Evolutionary conservation across 2,888 invertebrate genomes (phyloP), one percentile per base, ranked within the genome.

Genomic region (Meghimatium bilineatum): DNA sequence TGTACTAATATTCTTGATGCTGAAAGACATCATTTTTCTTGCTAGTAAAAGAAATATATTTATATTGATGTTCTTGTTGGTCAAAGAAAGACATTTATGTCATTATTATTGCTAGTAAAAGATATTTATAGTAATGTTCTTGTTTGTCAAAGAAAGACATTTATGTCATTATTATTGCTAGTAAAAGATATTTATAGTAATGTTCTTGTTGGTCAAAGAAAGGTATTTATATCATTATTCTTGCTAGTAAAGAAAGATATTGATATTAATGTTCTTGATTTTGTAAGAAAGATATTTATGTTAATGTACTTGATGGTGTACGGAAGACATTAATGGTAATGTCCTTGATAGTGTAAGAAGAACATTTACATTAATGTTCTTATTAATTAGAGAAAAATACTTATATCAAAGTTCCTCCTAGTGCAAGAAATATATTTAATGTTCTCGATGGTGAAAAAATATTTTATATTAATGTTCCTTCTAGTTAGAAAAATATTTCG

Each of bases 1-100:
- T n/a, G n/a, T n/a, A n/a, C n/a, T n/a, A n/a, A n/a, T n/a, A n/a
- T n/a, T n/a, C n/a, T n/a, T n/a, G n/a, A n/a, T n/a, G n/a, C n/a
- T n/a, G n/a, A n/a, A n/a, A n/a, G n/a, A n/a, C n/a, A n/a, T n/a
- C n/a, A n/a, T n/a, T n/a, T n/a, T n/a, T n/a, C n/a, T 97, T 89
- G 95, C 96, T 20, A 92, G 87, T 87, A 95, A 97, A 82, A 95
- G 95, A 0, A 52, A 10, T 1, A 36, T 14, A 78, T 52, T 17
- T 44, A 44, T 5, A 44, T 97, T 93, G 97, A 97, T 92, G 96
- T 96, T 90, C 96, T 97, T 89, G 95, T 96, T 20, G 91, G 87
- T 87, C 95, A 97, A 82, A 95, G 95, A 0, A 52, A 10, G 1
- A 36, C 14, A 78, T 52, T 17, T 44, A 44, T 5, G 12, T 12